Percentiles rank a stretch among this genome's conserved stretches.
phyloP scores from a whole-genome alignment of 2,888 invertebrate genomes.

The Papilio gigon region DNA sequence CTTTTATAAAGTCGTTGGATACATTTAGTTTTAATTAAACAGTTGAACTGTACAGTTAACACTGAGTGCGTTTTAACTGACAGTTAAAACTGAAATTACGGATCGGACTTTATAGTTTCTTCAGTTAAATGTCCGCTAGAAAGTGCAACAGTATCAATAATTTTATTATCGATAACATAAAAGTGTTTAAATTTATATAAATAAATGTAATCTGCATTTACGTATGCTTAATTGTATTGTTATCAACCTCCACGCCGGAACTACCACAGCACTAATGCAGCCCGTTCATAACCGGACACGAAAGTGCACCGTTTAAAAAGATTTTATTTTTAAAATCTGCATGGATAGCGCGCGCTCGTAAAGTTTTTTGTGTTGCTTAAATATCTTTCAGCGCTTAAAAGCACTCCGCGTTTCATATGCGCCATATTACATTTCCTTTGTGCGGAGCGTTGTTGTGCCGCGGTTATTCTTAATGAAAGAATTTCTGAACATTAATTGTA shows the following conservation, averaged over 20 bases:
- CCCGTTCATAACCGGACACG: conserved; percentile 12
- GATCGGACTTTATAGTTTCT: too few species aligned
- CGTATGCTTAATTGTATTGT: background rate
- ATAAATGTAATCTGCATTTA: background rate
- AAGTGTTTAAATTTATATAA: background rate
- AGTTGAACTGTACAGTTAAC: too few species aligned
- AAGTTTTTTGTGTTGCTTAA: conserved; percentile 35
- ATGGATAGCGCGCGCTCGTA: conserved; percentile 29
- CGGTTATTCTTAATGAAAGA: conserved; percentile 40
- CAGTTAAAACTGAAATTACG: too few species aligned
- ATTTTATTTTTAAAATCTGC: conserved; percentile 32
- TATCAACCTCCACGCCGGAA: background rate
- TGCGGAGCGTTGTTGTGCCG: conserved; percentile 32
- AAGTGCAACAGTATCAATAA: too few species aligned
- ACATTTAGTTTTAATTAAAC: too few species aligned
- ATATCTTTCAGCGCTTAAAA: conserved; percentile 40
- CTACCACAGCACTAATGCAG: conserved; percentile 32
- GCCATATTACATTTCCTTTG: conserved; percentile 38
- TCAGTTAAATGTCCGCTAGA: too few species aligned
- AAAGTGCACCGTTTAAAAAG: conserved; percentile 31
- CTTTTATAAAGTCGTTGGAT: too few species aligned
- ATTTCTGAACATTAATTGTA: conserved; percentile 40
- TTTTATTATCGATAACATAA: background rate
- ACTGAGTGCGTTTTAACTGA: too few species aligned
- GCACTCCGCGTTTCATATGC: conserved; percentile 35